Conservation (phyloP, 2,797 vertebrate species). For the Tenualosa ilisha region DNA sequence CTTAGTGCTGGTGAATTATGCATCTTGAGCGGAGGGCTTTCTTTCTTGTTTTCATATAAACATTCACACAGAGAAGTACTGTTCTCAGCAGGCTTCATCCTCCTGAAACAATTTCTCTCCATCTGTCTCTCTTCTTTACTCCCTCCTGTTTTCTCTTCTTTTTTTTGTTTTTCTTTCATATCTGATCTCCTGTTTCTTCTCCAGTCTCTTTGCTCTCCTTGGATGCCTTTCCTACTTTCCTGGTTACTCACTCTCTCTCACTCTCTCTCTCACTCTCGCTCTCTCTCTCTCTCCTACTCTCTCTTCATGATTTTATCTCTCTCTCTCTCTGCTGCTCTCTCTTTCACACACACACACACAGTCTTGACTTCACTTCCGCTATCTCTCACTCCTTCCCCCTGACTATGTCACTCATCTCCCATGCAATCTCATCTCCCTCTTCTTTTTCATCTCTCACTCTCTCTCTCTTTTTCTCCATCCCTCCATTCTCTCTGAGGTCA, state of each 20-base stretch:
- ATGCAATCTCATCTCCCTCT: not conserved
- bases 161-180: not conserved
- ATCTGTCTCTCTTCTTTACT: not conserved
- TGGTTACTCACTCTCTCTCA: not conserved
- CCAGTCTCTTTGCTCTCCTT: not conserved
- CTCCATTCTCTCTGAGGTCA: not conserved
- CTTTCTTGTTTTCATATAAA: not conserved
- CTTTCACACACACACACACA: not conserved
- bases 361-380: not conserved
- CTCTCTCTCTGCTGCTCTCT: not conserved
- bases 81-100: not conserved
- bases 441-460: not conserved
- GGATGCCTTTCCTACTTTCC: not conserved
- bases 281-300: not conserved
- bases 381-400: not conserved
- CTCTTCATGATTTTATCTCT: not conserved
- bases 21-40: constrained; percentile 37
- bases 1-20: constrained; percentile 62
- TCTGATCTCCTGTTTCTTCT: not conserved
- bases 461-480: not conserved
- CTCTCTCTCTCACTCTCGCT: not conserved
- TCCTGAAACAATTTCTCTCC: not conserved
- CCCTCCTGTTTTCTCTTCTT: not conserved
- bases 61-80: not conserved
- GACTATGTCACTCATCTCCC: not conserved